A percentile compares a stretch with the other conserved stretches of the same genome.
These are phyloP conservation scores for Falco columbarius DNA, from an alignment of 2,797 vertebrate genomes.

Conservation along the genomic window DNA sequence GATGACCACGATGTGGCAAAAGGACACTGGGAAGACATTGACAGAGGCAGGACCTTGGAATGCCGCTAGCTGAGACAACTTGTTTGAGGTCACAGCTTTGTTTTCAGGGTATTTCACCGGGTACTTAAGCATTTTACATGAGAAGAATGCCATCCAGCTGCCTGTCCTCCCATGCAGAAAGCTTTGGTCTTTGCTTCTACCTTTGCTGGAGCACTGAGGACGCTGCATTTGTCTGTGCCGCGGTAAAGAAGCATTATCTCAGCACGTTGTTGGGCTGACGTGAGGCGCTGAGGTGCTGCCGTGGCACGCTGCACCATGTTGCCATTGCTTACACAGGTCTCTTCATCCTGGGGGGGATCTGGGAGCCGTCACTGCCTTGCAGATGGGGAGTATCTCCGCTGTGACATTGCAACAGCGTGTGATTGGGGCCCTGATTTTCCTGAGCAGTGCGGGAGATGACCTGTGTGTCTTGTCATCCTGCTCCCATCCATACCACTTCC, in stretches of 20 bases:
- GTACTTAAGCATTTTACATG: accelerated
- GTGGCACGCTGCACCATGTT: accelerated
- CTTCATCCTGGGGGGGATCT: not conserved
- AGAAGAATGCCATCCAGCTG: not conserved
- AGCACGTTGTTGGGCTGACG: accelerated
- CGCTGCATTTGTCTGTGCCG: accelerated
- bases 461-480: accelerated
- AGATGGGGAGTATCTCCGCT: not conserved
- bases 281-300: accelerated
- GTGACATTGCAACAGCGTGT: accelerated
- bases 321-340: accelerated
- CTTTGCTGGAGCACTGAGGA: not conserved
- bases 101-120: not conserved
- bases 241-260: not conserved
- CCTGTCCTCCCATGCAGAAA: not conserved
- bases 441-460: not conserved
- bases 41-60: not conserved
- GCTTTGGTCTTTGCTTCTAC: not conserved
- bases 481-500: not conserved
- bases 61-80: accelerated
- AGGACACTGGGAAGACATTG: accelerated
- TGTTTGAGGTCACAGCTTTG: accelerated
- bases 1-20: accelerated
- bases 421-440: not conserved
- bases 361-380: accelerated